These are phyloP conservation scores for Heterocephalus glaber DNA, from an alignment of 2,113 vertebrate genomes.

Conservation along the genomic window DNA sequence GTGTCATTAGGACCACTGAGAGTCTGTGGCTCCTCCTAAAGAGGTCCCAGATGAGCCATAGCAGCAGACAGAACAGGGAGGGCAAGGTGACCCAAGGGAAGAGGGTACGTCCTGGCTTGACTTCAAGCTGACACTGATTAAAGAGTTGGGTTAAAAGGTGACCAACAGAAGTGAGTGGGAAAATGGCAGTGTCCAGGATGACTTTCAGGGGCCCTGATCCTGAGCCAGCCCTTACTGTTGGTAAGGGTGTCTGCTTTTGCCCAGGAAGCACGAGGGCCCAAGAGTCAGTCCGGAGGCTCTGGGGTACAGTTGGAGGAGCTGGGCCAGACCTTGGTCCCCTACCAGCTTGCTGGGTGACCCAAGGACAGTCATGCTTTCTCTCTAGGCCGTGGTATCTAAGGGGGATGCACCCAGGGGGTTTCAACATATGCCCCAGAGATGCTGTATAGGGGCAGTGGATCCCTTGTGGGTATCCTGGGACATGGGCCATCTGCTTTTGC, in stretches of 20 bases:
- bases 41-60: not conserved
- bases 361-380: rapidly evolving
- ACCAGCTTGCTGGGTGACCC: not conserved
- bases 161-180: rapidly evolving
- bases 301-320: rapidly evolving
- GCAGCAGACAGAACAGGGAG: too few relatives aligned
- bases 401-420: not conserved
- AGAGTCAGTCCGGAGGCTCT: not conserved
- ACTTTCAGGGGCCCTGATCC: rapidly evolving
- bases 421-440: not conserved
- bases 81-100: not conserved
- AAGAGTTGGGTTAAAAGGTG: not conserved
- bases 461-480: too few relatives aligned
- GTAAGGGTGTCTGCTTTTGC: rapidly evolving
- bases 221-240: rapidly evolving
- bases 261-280: rapidly evolving
- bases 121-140: not conserved
- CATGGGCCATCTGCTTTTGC: not conserved
- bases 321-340: rapidly evolving
- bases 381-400: not conserved
- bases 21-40: not conserved
- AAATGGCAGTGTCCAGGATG: rapidly evolving
- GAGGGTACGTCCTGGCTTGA: not conserved
- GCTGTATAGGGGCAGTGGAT: not conserved
- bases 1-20: not conserved